Percentiles rank a stretch among this genome's conserved stretches.
phyloP scores from a whole-genome alignment of 2,113 vertebrate species.

The Rhinopomastus cyanomelas region DNA sequence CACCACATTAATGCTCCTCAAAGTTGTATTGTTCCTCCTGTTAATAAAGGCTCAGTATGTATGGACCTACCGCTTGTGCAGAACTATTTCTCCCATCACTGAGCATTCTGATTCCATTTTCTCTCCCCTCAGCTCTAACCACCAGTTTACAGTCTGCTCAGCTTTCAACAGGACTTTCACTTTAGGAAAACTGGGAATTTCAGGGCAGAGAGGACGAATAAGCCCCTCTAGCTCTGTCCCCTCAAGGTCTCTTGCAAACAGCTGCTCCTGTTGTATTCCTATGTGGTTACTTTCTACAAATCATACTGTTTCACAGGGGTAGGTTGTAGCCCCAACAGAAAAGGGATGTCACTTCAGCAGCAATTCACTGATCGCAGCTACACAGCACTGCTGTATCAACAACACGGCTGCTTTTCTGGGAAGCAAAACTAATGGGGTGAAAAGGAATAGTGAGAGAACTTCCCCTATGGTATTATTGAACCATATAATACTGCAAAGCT shows the following conservation, averaged over 20 bases:
- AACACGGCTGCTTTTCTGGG: not conserved
- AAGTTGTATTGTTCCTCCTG: constrained; percentile 2
- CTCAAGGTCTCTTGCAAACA: constrained; percentile 69
- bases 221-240: not conserved
- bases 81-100: not conserved
- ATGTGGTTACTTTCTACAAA: constrained; percentile 11
- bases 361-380: constrained; percentile 13
- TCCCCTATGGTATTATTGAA: constrained; percentile 42
- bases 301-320: not conserved
- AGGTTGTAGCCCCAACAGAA: constrained; percentile 25
- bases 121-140: not conserved
- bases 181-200: constrained; percentile 41
- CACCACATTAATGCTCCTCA: not conserved
- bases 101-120: constrained; percentile 14
- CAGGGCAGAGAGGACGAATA: constrained; percentile 40
- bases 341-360: constrained; percentile 13
- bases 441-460: constrained; percentile 42
- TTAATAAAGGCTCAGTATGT: constrained; percentile 1
- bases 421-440: not conserved
- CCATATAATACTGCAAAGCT: not conserved
- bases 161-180: constrained; percentile 39
- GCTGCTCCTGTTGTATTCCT: constrained; percentile 6
- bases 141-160: constrained; percentile 47
- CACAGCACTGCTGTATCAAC: not conserved
- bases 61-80: not conserved